These are phyloP conservation scores for Nomada fabriciana DNA, from an alignment of 2,888 invertebrate species.

Conservation along the genomic window DNA sequence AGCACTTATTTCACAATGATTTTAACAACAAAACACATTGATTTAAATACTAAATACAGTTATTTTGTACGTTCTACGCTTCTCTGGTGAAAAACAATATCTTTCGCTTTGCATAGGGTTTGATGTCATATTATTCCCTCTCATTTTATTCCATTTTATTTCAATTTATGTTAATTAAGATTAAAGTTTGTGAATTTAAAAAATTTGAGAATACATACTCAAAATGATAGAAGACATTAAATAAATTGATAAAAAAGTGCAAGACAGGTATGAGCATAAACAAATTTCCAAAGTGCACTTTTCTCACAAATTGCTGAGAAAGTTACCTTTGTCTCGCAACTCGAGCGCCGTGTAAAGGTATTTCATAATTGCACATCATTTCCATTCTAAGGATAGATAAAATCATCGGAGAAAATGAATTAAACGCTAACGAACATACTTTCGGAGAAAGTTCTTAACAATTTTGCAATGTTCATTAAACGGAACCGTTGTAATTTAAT, in stretches of 20 bases:
- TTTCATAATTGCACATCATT: constrained; percentile 6
- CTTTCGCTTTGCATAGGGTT: too few species aligned
- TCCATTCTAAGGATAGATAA: not conserved
- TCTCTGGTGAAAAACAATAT: too few species aligned
- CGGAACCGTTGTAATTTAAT: not conserved
- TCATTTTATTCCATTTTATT: too few species aligned
- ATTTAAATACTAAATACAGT: too few species aligned
- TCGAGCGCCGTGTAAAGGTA: not conserved
- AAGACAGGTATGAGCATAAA: not conserved
- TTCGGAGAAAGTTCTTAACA: not conserved
- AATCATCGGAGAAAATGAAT: not conserved
- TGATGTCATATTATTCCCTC: too few species aligned
- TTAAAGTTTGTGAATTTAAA: too few species aligned
- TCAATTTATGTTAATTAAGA: too few species aligned
- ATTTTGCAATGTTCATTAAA: constrained; percentile 10
- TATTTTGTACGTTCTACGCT: too few species aligned
- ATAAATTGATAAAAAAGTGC: not conserved
- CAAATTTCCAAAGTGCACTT: not conserved
- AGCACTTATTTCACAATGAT: too few species aligned
- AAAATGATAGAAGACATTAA: not conserved
- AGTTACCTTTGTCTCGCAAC: constrained; percentile 1
- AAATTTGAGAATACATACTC: too few species aligned
- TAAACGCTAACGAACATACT: not conserved
- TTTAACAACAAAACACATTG: too few species aligned
- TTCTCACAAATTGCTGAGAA: constrained; percentile 11